Evolutionary conservation across 2,888 invertebrate genomes (phyloP).

Genomic region (Patella caerulea): DNA sequence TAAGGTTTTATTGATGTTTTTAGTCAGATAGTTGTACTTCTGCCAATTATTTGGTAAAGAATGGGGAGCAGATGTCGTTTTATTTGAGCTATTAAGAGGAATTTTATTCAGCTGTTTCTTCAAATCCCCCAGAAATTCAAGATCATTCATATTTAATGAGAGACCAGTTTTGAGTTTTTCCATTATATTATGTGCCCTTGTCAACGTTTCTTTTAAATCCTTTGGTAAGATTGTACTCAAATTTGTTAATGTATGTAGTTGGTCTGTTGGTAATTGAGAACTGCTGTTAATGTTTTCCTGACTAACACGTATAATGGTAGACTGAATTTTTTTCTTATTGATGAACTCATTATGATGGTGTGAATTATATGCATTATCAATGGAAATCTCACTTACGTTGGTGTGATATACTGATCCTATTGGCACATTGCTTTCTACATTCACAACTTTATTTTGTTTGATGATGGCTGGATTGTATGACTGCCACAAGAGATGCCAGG

Average conservation of each 20-base stretch:
- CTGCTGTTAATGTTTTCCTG: too few relatives aligned
- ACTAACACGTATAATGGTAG: too few relatives aligned
- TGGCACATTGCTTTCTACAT: neutral
- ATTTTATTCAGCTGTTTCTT: neutral
- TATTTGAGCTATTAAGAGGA: neutral
- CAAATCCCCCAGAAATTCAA: neutral
- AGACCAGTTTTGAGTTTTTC: neutral
- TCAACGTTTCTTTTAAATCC: neutral
- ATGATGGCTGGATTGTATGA: neutral
- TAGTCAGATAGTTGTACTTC: neutral
- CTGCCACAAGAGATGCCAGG: constrained; percentile 26
- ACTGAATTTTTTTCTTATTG: too few relatives aligned
- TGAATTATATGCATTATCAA: neutral
- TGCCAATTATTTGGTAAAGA: neutral
- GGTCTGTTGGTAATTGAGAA: neutral
- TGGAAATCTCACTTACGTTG: neutral
- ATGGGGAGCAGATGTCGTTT: neutral
- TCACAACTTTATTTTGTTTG: neutral
- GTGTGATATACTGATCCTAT: neutral
- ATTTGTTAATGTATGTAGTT: neutral
- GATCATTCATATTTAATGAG: neutral
- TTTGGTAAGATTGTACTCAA: neutral
- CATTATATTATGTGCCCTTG: neutral
- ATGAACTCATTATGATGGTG: too few relatives aligned
- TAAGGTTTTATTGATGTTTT: neutral